Percentiles rank a stretch among this genome's conserved stretches.
Conservation (phyloP, 2,888 invertebrate genomes). For the Diaperis boleti region DNA sequence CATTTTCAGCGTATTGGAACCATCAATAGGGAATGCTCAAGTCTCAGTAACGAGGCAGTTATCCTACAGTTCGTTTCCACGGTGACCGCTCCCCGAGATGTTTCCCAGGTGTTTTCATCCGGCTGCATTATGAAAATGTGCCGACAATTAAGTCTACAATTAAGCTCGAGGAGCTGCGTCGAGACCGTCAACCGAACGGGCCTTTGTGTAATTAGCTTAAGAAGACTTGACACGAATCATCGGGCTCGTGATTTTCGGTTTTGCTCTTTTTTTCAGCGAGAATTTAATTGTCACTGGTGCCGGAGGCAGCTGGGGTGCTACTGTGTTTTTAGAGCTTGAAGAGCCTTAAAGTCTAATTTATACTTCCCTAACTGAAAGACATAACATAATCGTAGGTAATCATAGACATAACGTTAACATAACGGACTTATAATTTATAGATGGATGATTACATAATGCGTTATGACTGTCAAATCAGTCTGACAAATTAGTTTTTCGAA, state of each 20-base stretch:
- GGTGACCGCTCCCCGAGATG: constrained; percentile 42
- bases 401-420: no score
- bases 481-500: no score
- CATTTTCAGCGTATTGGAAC: constrained; percentile 58
- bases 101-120: constrained; percentile 29
- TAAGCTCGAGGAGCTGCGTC: constrained; percentile 9
- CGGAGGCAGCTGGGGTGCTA: no score
- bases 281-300: no score
- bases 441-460: no score
- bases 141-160: constrained; percentile 28
- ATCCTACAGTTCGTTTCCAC: constrained; percentile 51
- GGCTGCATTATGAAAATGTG: constrained; percentile 31
- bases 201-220: constrained; percentile 24
- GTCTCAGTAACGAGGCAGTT: constrained; percentile 58
- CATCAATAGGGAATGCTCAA: constrained; percentile 56
- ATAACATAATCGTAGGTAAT: no score
- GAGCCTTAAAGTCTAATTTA: no score
- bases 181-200: constrained; percentile 2
- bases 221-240: constrained; percentile 25
- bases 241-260: constrained; percentile 15
- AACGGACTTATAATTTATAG: no score
- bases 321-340: no score
- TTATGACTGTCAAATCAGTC: no score
- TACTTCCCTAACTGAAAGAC: no score
- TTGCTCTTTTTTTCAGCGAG: constrained; percentile 11